Evolutionary conservation across 2,888 invertebrate species (phyloP).

Genomic region (Synanthedon tipuliformis): DNA sequence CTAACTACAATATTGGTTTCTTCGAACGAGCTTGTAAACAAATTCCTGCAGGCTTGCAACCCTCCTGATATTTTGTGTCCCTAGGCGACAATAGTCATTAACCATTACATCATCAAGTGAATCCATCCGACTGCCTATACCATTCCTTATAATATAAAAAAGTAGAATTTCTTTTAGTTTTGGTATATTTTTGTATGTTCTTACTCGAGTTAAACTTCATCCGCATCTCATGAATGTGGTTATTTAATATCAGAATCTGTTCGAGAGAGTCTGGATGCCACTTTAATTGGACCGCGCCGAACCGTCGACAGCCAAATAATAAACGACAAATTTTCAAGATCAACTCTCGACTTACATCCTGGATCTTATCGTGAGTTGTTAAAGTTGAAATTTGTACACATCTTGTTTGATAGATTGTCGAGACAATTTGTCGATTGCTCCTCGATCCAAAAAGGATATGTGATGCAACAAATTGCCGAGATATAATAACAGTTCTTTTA

Average conservation of each 20-base stretch:
- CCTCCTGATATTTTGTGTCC: too few relatives aligned
- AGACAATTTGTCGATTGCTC: background rate
- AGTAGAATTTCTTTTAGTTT: too few relatives aligned
- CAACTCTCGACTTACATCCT: constrained; percentile 4
- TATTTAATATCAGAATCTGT: constrained; percentile 14
- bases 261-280: constrained; percentile 28
- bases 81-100: too few relatives aligned
- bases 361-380: constrained; percentile 4
- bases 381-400: constrained; percentile 11
- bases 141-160: too few relatives aligned
- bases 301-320: constrained; percentile 31
- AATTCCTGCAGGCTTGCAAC: too few relatives aligned
- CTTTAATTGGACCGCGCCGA: constrained; percentile 34
- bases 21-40: too few relatives aligned
- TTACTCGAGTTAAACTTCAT: constrained; percentile 6
- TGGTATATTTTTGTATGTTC: background rate
- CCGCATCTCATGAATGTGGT: too few relatives aligned
- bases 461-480: constrained; percentile 19
- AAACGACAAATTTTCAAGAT: constrained; percentile 4
- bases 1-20: too few relatives aligned
- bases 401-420: background rate
- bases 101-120: too few relatives aligned
- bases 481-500: constrained; percentile 16
- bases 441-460: constrained; percentile 3
- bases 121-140: too few relatives aligned